Conservation (phyloP, 2,113 vertebrate species). For the Cairina moschata region DNA sequence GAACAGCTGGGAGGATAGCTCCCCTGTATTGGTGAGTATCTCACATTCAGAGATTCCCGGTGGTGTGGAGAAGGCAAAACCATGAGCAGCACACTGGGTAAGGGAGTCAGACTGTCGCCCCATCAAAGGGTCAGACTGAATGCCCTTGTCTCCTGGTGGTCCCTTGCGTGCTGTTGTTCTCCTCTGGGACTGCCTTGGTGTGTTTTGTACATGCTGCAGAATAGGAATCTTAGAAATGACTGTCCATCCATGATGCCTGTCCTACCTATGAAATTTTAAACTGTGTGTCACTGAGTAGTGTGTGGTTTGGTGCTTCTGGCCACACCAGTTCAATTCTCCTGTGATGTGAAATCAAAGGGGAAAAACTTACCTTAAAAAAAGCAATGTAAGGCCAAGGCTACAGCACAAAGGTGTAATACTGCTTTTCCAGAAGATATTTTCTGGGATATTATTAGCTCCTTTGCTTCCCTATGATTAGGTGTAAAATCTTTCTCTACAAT, state of each 20-base stretch:
- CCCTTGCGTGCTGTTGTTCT: neutral
- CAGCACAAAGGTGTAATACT: neutral
- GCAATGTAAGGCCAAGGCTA: neutral
- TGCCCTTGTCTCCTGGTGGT: rapidly evolving
- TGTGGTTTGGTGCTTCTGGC: neutral
- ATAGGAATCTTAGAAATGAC: neutral
- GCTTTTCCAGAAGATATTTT: neutral
- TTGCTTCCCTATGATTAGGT: neutral
- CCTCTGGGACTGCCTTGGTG: neutral
- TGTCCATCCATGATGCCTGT: neutral
- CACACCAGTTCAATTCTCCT: neutral
- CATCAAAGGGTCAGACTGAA: neutral
- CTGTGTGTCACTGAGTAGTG: neutral
- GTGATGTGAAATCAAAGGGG: neutral
- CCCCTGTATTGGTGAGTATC: neutral
- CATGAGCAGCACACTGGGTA: rapidly evolving
- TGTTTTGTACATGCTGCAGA: rapidly evolving
- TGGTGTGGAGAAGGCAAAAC: neutral
- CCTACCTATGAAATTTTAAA: neutral
- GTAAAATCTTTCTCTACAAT: neutral
- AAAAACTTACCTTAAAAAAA: neutral
- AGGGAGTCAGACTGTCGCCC: neutral
- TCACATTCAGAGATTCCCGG: rapidly evolving
- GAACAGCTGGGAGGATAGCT: neutral
- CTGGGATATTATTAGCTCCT: neutral